Conservation (phyloP, 2,888 invertebrate species). For the Mylabris sibirica region DNA sequence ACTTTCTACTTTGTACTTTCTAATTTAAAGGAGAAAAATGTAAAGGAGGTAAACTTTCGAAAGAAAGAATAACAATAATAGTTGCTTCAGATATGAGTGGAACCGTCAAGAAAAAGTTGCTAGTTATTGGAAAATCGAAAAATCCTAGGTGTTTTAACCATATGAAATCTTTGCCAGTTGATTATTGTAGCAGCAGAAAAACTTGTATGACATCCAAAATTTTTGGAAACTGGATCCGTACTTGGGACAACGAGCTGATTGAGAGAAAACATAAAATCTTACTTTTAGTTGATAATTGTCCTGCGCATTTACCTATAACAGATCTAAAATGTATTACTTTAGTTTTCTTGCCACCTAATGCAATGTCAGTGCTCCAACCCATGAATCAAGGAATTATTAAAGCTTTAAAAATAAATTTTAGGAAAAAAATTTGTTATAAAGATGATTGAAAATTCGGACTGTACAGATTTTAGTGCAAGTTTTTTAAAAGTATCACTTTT, state of each 20-base stretch:
- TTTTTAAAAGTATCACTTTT: too few relatives aligned
- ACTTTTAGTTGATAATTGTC: conserved; percentile 15
- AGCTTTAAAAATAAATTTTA: too few relatives aligned
- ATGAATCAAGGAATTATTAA: background rate
- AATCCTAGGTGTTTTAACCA: conserved; percentile 45
- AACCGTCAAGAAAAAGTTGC: conserved; percentile 44
- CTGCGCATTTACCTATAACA: background rate
- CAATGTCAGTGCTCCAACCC: background rate
- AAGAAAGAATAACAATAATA: too few relatives aligned
- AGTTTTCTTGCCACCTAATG: conserved; percentile 1
- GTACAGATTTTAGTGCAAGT: too few relatives aligned
- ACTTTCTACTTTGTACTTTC: too few relatives aligned
- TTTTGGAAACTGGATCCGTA: background rate
- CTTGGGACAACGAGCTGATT: conserved; percentile 4
- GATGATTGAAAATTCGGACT: too few relatives aligned
- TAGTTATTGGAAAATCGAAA: conserved; percentile 49
- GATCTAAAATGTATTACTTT: background rate
- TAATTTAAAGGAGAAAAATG: too few relatives aligned
- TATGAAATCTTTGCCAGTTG: conserved; percentile 36
- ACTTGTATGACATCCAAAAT: conserved; percentile 31
- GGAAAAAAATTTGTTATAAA: too few relatives aligned
- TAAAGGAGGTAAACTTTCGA: too few relatives aligned
- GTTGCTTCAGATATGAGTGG: conserved; percentile 23
- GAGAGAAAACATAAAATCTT: conserved; percentile 8
- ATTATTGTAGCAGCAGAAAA: conserved; percentile 28